Base-by-base conservation (phyloP, 1,140 invertebrate genomes). In the Caenorhabditis elegans region DNA sequence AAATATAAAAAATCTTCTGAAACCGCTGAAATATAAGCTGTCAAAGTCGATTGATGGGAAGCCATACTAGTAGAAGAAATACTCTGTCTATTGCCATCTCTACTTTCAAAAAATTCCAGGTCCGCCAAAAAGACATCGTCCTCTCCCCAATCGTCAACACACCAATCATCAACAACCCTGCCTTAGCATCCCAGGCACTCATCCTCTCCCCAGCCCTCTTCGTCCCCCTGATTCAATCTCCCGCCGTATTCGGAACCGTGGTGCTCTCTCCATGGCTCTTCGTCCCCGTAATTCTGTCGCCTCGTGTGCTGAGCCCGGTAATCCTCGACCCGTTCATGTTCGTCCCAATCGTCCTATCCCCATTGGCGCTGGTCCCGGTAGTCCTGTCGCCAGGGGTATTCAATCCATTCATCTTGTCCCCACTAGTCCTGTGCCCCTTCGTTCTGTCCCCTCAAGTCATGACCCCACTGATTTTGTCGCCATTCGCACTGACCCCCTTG, bases 211-310 rank as follows among this genome's bases (percentile, higher is more conserved):
- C 76, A 5, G 60, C 65, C 49, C 65, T 88, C 15, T 86, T 88
- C 15, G 24, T 53, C 36, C 75, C 75, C 0, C 19, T 49, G 31
- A 77, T 49, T 31, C 75, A 47, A 77, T 77, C 75, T 47, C 75
- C 75, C 10, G 84, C 84, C 15, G 46, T 86, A n/a, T 77, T 49
- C 15, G 47, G 43, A 22, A 77, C 75, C 43, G 47, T 49, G 28
- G 46, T 77, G 17, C 47, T 86, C 1, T 34, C 75, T n/a, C 85
- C 85, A 5, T 86, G 78, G 82, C n/a, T 89, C 2, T 89, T 88
- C 49, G 81, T 87, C 22, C 87, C 87, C 8, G 76, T 87, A 4
- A 86, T 87, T 60, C 51, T 88, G 13, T 79, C 80, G 22, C 87
- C 87, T 51, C 86, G 86, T 79, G 78, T 86, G 17, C 76, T 85